Evolutionary conservation across 2,113 vertebrate genomes (phyloP), one percentile per base, ranked within the genome.

Genomic region (Sinocyclocheilus maitianheensis): DNA sequence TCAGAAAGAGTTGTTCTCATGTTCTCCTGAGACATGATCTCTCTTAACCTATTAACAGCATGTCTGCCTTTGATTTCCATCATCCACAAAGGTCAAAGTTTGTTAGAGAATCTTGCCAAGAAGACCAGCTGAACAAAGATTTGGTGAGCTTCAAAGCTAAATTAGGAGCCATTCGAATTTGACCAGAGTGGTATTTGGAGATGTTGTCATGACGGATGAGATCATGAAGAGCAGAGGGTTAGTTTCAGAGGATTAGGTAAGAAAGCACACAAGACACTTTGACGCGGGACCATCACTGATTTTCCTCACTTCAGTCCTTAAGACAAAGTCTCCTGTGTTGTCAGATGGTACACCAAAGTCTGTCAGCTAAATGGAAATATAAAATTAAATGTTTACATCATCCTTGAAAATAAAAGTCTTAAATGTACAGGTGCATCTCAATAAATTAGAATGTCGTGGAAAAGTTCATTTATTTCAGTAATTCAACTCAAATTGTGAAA

Each of bases 71-170:
- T 81, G 62, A 81, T 83, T 72, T 55, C 30, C 46, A 40, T 72
- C 81, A 58, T 83, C 81, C 48, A 55, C 81, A 40, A 53, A 83
- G 48, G 65, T 83, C 65, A 72, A 72, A 55, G 81, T 51, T 83
- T 55, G 58, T 22, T 53, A 55, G 26, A 72, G 46, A 83, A 30
- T 83, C 63, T 83, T 55, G 12, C 48, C 81, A 83, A 58, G 48
- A 30, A 83, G 6, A 83, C 81, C 63, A 83, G 51, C 81, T 51
- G 24, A 83, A 83, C 81, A 72, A 71, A 83, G 63, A 83, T 18
- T 55, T 37, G 30, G 46, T 69, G 63, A 71, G n/a, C 62, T 81
- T 67, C n/a, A 48, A 67, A 67, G 60, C 79, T 81, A 67, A 67
- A 81, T 65, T 81, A 67, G 62, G 2, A 63, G 79, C 62, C 79